These are phyloP conservation scores for Heliopora coerulea DNA, from an alignment of 92 coral and sea anemone genomes.

Conservation along the genomic window DNA sequence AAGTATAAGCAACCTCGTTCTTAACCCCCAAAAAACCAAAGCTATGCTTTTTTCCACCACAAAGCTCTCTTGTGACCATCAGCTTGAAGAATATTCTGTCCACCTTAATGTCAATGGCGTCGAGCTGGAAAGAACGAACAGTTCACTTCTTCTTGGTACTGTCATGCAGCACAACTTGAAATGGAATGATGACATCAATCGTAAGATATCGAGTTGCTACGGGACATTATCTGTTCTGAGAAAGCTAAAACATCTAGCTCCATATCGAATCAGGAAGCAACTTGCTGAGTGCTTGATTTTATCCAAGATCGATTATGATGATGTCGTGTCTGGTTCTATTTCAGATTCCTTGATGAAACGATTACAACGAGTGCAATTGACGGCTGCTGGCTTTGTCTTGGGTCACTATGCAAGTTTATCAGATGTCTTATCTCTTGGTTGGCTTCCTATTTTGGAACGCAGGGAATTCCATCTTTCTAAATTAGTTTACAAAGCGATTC, in stretches of 20 bases:
- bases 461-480: too few species aligned
- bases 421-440: too few species aligned
- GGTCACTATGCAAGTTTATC: too few species aligned
- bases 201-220: slow-evolving; percentile 35
- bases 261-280: slow-evolving; percentile 43
- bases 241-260: slow-evolving; percentile 43
- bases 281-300: slow-evolving; percentile 42
- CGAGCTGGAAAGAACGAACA: background rate
- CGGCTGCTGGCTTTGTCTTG: background rate
- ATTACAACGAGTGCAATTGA: slow-evolving; percentile 22
- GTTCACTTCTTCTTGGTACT: slow-evolving; percentile 31
- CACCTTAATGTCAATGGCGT: slow-evolving; percentile 24
- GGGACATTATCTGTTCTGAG: slow-evolving; percentile 31
- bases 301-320: slow-evolving; percentile 35
- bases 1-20: slow-evolving; percentile 27
- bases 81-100: slow-evolving; percentile 11
- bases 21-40: slow-evolving; percentile 44
- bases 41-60: slow-evolving; percentile 40
- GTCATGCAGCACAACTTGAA: slow-evolving; percentile 30
- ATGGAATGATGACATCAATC: slow-evolving; percentile 29
- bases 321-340: slow-evolving; percentile 31
- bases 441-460: too few species aligned
- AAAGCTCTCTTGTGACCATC: slow-evolving; percentile 25
- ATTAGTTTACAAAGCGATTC: too few species aligned
- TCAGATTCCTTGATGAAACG: slow-evolving; percentile 13